phyloP scores from a whole-genome alignment of 2,113 vertebrate species.

The Cryptoleucopteryx plumbea region DNA sequence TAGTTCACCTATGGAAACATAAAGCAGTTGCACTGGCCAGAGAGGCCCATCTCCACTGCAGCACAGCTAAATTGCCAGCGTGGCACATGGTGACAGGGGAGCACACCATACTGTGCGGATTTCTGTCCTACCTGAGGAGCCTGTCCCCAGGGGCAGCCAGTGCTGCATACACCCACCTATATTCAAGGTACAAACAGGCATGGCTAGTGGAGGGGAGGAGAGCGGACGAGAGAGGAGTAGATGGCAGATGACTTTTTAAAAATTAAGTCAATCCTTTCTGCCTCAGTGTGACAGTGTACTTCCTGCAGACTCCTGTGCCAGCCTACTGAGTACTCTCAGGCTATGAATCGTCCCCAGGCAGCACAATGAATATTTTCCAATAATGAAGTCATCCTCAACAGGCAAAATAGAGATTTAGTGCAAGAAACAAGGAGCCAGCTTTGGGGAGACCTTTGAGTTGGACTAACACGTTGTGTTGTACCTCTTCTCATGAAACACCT shows the following conservation, averaged over 20 bases:
- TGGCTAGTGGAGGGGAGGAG: background rate
- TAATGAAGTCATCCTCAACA: background rate
- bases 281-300: background rate
- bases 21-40: background rate
- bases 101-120: fast-evolving
- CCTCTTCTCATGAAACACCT: background rate
- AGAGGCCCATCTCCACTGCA: background rate
- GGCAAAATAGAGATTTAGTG: background rate
- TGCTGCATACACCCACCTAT: fast-evolving
- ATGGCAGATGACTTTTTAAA: background rate
- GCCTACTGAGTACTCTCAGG: background rate
- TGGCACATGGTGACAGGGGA: background rate
- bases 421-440: background rate
- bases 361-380: background rate
- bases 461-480: background rate
- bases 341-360: background rate
- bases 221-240: background rate
- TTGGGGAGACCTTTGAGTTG: background rate
- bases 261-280: background rate
- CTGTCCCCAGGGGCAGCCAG: fast-evolving
- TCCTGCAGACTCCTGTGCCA: background rate
- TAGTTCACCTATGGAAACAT: background rate
- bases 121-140: background rate
- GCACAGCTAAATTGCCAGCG: background rate
- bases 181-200: background rate